These are phyloP conservation scores for Blennius ocellaris DNA, from an alignment of 2,113 vertebrate species.

Conservation along the genomic window DNA sequence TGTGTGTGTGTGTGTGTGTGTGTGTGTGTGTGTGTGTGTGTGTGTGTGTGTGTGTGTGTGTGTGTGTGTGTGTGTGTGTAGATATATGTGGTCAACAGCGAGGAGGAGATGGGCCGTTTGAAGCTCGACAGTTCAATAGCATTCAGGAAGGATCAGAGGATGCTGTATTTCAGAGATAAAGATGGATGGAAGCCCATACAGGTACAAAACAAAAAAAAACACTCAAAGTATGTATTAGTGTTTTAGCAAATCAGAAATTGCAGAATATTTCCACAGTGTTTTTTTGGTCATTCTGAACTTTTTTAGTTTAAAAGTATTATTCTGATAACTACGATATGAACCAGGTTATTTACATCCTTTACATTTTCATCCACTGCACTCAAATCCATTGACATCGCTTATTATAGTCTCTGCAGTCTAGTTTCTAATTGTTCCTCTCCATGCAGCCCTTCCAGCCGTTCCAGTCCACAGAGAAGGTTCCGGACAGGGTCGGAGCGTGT, in stretches of 20 bases:
- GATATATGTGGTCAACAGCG: constrained; percentile 94
- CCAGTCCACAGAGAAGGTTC: constrained; percentile 83
- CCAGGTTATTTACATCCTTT: not conserved
- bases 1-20: constrained; percentile 16
- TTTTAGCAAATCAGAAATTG: no score
- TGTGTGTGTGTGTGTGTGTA: constrained; percentile 56
- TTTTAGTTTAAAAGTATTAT: no score
- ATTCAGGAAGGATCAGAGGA: constrained; percentile 91
- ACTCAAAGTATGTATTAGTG: no score
- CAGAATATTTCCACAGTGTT: no score
- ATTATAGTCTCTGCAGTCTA: not conserved
- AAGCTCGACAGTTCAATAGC: constrained; percentile 88
- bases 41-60: constrained; percentile 28
- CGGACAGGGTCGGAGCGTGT: constrained; percentile 76
- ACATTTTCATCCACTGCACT: not conserved
- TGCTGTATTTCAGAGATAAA: constrained; percentile 93
- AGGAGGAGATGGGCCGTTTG: constrained; percentile 88
- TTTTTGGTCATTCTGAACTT: no score
- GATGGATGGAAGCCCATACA: constrained; percentile 93
- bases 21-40: constrained; percentile 36
- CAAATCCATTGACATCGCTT: not conserved
- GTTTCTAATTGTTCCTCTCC: not conserved
- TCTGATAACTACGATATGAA: not conserved
- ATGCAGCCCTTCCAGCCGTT: constrained; percentile 83
- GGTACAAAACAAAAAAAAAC: constrained; percentile 76